A percentile compares a stretch with the other conserved stretches of the same genome.
These are phyloP conservation scores for Isotomurus palustris DNA, from an alignment of 2,888 invertebrate species.

Conservation along the genomic window DNA sequence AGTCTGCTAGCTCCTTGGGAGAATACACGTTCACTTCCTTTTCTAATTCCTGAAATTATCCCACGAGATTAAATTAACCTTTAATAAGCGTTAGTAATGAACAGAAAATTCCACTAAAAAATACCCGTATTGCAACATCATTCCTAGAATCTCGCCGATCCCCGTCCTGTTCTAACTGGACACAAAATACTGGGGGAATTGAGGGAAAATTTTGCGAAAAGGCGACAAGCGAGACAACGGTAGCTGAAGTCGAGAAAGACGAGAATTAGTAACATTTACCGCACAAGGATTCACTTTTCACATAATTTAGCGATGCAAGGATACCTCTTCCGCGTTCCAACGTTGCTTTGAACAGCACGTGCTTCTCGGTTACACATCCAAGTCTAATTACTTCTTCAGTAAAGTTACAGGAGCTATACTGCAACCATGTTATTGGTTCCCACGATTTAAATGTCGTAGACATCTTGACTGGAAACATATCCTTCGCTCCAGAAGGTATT, in stretches of 20 bases:
- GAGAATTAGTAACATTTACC: neutral
- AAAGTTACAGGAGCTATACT: slow-evolving; percentile 18
- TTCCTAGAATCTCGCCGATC: slow-evolving; percentile 59
- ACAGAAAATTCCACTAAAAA: neutral
- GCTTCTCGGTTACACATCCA: slow-evolving; percentile 55
- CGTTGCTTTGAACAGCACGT: slow-evolving; percentile 71
- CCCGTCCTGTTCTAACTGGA: slow-evolving; percentile 70
- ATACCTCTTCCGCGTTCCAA: slow-evolving; percentile 70
- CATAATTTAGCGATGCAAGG: neutral
- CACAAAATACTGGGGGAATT: slow-evolving; percentile 69
- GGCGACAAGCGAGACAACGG: slow-evolving; percentile 69
- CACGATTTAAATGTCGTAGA: slow-evolving; percentile 20
- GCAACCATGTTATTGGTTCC: slow-evolving; percentile 22
- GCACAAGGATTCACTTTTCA: neutral
- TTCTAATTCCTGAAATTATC: slow-evolving; percentile 60
- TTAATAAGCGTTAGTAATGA: neutral
- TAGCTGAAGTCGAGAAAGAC: slow-evolving; percentile 56
- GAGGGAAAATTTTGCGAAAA: slow-evolving; percentile 79
- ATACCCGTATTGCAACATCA: slow-evolving; percentile 66
- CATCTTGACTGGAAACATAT: slow-evolving; percentile 23
- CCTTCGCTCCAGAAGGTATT: slow-evolving; percentile 26
- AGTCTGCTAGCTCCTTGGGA: slow-evolving; percentile 48
- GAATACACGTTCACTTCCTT: slow-evolving; percentile 65
- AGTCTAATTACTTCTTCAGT: slow-evolving; percentile 31
- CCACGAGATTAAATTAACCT: neutral